Base-by-base conservation (phyloP, 2,113 vertebrate genomes). In the Pseudorectes ferrugineus region DNA sequence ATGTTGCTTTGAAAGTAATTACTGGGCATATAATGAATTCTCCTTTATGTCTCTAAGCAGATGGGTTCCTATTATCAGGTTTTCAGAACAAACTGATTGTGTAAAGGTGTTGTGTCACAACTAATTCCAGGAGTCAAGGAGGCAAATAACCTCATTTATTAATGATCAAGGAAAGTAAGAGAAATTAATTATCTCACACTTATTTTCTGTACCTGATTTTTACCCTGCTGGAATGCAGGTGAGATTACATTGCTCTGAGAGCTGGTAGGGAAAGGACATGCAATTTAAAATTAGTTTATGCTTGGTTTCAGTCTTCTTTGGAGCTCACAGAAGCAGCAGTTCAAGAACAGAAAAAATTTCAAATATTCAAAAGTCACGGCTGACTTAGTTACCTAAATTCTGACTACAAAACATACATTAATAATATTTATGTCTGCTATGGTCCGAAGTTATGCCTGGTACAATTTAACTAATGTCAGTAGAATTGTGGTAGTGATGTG, bases 91-190 rank as follows among this genome's bases (percentile, higher is more conserved):
- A 96, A 92, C 91, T 78, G 94, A 96, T 97, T 88, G 58, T 83
- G 62, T 96, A 93, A 97, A 96, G 65, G 73, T 95, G 91, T 92
- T 76, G 81, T 95, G 94, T 95, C 97, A 92, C 73, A 85, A 93
- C 62, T 93, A 96, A 89, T 97, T 97, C 73, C 55, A 75, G 66
- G 91, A 97, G 95, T 94, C 87, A 90, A 88, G 63, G 59, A 95
- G 78, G 77, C 95, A 96, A 96, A 96, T 93, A 96, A 94, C 82
- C 95, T 94, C 92, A 79, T 92, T 96, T 94, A 95, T 91, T 96
- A 94, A 96, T 91, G 89, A 96, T 96, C 83, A 89, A 85, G 63
- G 52, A 86, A 91, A 96, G 83, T 93, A 89, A 78, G 89, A 93
- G 85, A 95, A 91, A 95, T 94, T 96, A 31, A 92, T 97, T 96